Percentiles rank a stretch among this genome's conserved stretches.
Conservation (phyloP, 2,888 invertebrate species). For the Mesorhabditis belari region DNA sequence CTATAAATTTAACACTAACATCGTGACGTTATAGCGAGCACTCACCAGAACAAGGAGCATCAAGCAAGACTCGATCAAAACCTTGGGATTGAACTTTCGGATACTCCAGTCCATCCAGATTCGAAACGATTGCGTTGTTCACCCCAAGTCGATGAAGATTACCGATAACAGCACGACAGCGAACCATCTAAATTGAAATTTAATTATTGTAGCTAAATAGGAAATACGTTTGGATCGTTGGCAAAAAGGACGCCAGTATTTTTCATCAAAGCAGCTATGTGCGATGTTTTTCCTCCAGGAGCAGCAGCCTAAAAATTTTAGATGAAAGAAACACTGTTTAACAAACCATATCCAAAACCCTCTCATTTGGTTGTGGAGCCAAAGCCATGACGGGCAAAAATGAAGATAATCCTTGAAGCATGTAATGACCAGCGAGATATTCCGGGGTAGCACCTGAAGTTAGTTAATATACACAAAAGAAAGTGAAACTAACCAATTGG, state of each 20-base stretch:
- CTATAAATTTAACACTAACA: no score
- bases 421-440: slow-evolving; percentile 95
- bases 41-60: slow-evolving; percentile 98
- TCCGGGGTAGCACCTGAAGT: slow-evolving; percentile 79
- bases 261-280: slow-evolving; percentile 93
- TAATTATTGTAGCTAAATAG: background rate
- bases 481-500: slow-evolving; percentile 68
- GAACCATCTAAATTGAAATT: slow-evolving; percentile 29
- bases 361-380: slow-evolving; percentile 73
- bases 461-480: slow-evolving; percentile 2
- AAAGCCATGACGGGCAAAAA: slow-evolving; percentile 94
- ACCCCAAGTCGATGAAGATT: slow-evolving; percentile 94
- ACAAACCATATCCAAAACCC: slow-evolving; percentile 11
- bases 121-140: slow-evolving; percentile 81
- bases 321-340: background rate
- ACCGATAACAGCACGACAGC: slow-evolving; percentile 66
- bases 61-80: slow-evolving; percentile 88
- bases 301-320: slow-evolving; percentile 61
- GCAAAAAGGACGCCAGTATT: slow-evolving; percentile 84
- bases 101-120: slow-evolving; percentile 80
- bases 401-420: slow-evolving; percentile 74
- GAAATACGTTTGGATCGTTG: slow-evolving; percentile 75
- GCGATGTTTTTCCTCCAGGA: slow-evolving; percentile 96
- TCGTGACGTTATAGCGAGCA: no score
- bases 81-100: slow-evolving; percentile 61